phyloP scores from a whole-genome alignment of 2,113 vertebrate species.

The Nothoprocta perdicaria region DNA sequence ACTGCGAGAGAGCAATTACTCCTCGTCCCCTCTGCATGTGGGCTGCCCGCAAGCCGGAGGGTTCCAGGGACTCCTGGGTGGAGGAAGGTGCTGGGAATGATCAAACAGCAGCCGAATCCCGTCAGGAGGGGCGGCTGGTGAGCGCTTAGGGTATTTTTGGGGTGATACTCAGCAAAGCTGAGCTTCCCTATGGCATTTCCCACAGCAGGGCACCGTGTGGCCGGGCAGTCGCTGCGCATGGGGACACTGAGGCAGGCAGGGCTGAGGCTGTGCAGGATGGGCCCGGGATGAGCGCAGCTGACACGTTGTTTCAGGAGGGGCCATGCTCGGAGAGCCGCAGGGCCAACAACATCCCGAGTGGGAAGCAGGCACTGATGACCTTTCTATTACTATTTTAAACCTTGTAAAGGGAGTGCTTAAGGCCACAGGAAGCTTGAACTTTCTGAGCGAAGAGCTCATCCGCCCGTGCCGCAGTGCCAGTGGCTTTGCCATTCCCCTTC shows the following conservation, averaged over 20 bases:
- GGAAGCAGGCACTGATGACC: fast-evolving
- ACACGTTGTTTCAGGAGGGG: fast-evolving
- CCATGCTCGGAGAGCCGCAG: not conserved
- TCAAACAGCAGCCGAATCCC: not conserved
- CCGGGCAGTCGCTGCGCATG: fast-evolving
- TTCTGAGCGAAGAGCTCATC: fast-evolving
- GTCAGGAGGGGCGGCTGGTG: not conserved
- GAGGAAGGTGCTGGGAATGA: not conserved
- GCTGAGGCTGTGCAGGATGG: not conserved
- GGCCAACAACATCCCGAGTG: no score
- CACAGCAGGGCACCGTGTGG: fast-evolving
- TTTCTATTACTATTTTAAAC: not conserved
- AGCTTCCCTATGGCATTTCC: not conserved
- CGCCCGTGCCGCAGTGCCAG: not conserved
- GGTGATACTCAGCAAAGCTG: not conserved
- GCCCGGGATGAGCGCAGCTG: not conserved
- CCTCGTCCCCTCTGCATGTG: not conserved
- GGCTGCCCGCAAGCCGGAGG: not conserved
- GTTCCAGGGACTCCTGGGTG: not conserved
- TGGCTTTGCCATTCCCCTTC: not conserved
- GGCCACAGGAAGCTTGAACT: not conserved
- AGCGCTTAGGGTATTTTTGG: no score
- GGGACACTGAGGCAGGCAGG: not conserved
- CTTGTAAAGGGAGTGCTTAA: not conserved
- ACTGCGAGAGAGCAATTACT: not conserved